Base-by-base conservation (phyloP, 2,113 vertebrate species). In the Ameiurus melas region DNA sequence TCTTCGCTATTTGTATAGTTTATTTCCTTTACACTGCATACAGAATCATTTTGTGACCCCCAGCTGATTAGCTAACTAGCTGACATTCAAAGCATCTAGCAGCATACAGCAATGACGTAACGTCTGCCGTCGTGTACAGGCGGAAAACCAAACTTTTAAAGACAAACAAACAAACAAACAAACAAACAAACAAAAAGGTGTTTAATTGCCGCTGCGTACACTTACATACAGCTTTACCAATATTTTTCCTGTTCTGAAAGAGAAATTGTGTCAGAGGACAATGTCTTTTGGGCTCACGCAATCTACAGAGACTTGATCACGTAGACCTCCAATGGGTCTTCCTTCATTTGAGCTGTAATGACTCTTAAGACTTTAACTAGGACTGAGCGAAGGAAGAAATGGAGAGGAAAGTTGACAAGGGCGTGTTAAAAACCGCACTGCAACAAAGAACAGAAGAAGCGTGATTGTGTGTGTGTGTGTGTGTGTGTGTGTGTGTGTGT, bases 401-500 rank as follows among this genome's bases (percentile, higher is more conserved):
- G 1, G 71, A 75, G 19, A 43, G 20, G 75, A n/a, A 51, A 27
- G 71, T 14, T 16, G 51, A 53, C 27, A 80, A 55, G n/a, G 51
- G 51, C 4, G 25, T 80, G 25, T 51, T 51, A 27, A 39, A 83
- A 60, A 39, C 30, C 33, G 4, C 80, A 60, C 80, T 60, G 30
- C 30, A 27, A 62, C 22, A 62, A 83, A 81, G 85, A 5, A 62
- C 20, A 83, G 51, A 79, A 51, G 47, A 51, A 51, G 47, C 5
- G n/a, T 22, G 43, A 58, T 27, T 68, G 33, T 58, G 70, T 68
- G 22, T 77, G 30, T 75, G 77, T 64, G 36, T 66, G 9, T 30
- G 62, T 64, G 93, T 88, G 25, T 27, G 25, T 39, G 39, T 39
- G 39, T 39, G 39, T 8, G n/a, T 22, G 43, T 68, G 36, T 68